Base-by-base conservation (phyloP, 2,797 vertebrate species). In the Bradypodion pumilum region DNA sequence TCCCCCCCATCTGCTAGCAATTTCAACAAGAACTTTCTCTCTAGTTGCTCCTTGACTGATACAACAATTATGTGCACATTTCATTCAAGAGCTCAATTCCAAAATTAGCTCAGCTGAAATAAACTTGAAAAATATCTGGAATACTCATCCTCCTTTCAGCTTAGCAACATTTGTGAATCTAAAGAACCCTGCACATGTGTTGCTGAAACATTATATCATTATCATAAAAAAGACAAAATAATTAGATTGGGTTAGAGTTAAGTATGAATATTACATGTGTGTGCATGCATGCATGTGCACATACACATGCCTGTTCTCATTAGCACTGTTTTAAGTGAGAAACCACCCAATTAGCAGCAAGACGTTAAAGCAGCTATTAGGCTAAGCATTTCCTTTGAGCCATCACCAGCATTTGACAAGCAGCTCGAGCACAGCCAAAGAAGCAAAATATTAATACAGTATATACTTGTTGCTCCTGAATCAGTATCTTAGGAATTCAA, bases 401-500 rank as follows among this genome's bases (percentile, higher is more conserved):
- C 91, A 92, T 63, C 90, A 91, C 91, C 94, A 86, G 94, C 94
- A 95, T 89, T 92, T 91, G 93, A 93, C 94, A 94, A 94, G 94
- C 85, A 94, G 91, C 90, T 95, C 90, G 91, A 90, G 94, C 86
- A 93, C 94, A 94, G 94, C 92, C 91, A 92, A 94, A 85, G 86
- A 92, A 88, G 89, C 88, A 81, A 87, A 91, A 27, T 91, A 91
- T 80, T 0, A 87, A 95, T 94, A n/a, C n/a, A n/a, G n/a, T n/a
- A 95, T 95, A 96, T 96, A 96, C 96, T 96, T 95, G 91, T 96
- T 96, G 95, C 96, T 96, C 96, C 96, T 96, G 95, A 94, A 94
- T 93, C 85, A 90, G 90, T 52, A 88, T 91, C 86, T 86, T 76
- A 92, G 86, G 87, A 93, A 90, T 88, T 81, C 1, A 68, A 77